Conservation (phyloP, 2,113 vertebrate genomes). For the Chitala chitala region DNA sequence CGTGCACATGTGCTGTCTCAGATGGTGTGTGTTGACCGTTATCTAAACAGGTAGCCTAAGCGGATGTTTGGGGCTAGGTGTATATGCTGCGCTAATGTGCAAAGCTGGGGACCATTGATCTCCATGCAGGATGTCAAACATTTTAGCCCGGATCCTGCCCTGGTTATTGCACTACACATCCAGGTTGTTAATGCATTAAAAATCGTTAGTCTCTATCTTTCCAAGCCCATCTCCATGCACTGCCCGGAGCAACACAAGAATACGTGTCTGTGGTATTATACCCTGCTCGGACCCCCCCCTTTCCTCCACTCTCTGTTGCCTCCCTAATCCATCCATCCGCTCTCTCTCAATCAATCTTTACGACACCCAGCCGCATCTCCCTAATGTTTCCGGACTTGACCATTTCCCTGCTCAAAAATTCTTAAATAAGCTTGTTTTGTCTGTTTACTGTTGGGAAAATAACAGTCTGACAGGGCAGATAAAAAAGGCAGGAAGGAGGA, state of each 20-base stretch:
- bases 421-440: conserved; percentile 70
- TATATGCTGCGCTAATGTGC: conserved; percentile 50
- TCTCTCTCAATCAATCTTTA: conserved; percentile 74
- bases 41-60: conserved; percentile 46
- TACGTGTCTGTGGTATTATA: conserved; percentile 55
- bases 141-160: conserved; percentile 62
- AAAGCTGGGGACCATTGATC: conserved; percentile 62
- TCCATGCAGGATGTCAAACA: conserved; percentile 73
- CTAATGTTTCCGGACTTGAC: conserved; percentile 78
- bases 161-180: conserved; percentile 63
- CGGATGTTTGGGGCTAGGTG: conserved; percentile 38
- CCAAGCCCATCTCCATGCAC: conserved; percentile 62
- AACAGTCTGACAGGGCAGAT: conserved; percentile 71
- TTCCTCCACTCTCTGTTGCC: conserved; percentile 35
- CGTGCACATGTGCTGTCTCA: conserved; percentile 25
- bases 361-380: conserved; percentile 70
- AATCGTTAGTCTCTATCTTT: conserved; percentile 66
- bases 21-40: conserved; percentile 34
- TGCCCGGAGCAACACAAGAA: conserved; percentile 69
- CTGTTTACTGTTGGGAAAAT: conserved; percentile 69
- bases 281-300: conserved; percentile 41
- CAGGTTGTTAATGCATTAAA: conserved; percentile 71
- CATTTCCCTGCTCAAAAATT: conserved; percentile 70
- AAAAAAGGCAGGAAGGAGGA: conserved; percentile 46
- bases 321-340: conserved; percentile 54